phyloP scores from a whole-genome alignment of 2,797 vertebrate species.

The Tachyglossus aculeatus region DNA sequence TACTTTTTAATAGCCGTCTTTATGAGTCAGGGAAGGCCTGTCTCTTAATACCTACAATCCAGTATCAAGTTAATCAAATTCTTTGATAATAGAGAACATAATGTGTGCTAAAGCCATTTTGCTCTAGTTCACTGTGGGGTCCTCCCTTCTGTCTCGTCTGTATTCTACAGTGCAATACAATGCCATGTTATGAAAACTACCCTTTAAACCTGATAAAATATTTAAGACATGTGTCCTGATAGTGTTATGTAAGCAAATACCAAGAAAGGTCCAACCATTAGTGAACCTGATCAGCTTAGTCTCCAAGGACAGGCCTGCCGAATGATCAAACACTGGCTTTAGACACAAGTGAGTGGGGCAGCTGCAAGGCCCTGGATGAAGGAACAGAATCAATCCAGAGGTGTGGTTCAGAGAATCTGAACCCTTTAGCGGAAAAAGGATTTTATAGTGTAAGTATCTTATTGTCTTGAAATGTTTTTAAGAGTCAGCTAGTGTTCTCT shows the following conservation, averaged over 20 bases:
- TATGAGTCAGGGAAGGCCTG: not conserved
- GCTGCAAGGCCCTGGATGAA: not conserved
- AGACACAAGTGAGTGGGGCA: not conserved
- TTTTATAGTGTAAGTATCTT: no score
- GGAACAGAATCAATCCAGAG: no score
- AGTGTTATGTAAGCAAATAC: slow-evolving; percentile 73
- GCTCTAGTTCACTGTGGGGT: slow-evolving; percentile 11
- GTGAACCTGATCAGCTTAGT: slow-evolving; percentile 60
- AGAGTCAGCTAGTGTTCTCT: no score
- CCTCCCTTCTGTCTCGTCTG: slow-evolving; percentile 27
- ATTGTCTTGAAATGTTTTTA: no score
- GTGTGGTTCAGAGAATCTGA: no score
- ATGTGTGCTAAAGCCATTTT: slow-evolving; percentile 13
- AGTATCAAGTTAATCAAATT: slow-evolving; percentile 8
- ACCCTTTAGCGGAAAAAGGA: no score
- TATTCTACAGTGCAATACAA: slow-evolving; percentile 34
- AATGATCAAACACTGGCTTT: slow-evolving; percentile 3
- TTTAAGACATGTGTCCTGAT: slow-evolving; percentile 67
- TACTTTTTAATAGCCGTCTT: slow-evolving; percentile 3
- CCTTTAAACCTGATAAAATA: slow-evolving; percentile 71
- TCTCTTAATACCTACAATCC: not conserved
- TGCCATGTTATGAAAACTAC: slow-evolving; percentile 54
- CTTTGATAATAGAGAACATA: slow-evolving; percentile 5
- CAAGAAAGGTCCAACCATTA: slow-evolving; percentile 47
- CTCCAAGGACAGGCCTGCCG: slow-evolving; percentile 34